Base-by-base conservation (phyloP, 2,797 vertebrate genomes). In the Haliaeetus albicilla region DNA sequence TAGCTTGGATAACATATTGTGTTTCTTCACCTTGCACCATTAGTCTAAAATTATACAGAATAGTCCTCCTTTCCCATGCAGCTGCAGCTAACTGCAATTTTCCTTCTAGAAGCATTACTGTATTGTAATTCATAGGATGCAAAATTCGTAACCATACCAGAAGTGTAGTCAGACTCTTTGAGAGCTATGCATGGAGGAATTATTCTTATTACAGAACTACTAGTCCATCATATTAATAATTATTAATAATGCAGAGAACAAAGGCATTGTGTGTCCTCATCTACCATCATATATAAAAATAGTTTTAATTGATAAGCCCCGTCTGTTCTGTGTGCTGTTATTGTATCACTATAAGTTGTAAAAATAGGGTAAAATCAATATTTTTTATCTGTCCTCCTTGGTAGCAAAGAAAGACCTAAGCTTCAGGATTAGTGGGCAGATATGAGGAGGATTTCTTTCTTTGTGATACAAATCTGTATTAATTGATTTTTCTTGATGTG, bases 401-500 rank as follows among this genome's bases (percentile, higher is more conserved):
- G 95, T 94, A 90, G 89, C 51, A 68, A 95, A 96, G 91, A 96
- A 94, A 87, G 90, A 86, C 84, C 96, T 96, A 94, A 97, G 96
- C 94, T 95, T 75, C 59, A 77, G 95, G 96, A 97, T 97, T 97
- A 98, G 95, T 83, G 84, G 90, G 91, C 89, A 95, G 84, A 90
- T 91, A 96, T 90, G 92, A 96, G 95, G 86, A 97, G 95, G 96
- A 97, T 97, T 97, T 97, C 73, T 87, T 96, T 96, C 98, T 98
- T 98, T 98, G 91, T 93, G 81, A 89, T 94, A 97, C 97, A 97
- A 97, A 98, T 97, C 95, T 84, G 94, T 97, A 98, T 97, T 97
- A 97, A 98, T 98, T 96, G 97, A 98, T 98, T 98, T 96, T 96
- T 95, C 84, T 97, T 95, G 92, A 96, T 97, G 96, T 98, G 97